Percentiles rank a stretch among this genome's conserved stretches.
Evolutionary conservation across 2,797 vertebrate species (phyloP).

Genomic region (Carcharodon carcharias): DNA sequence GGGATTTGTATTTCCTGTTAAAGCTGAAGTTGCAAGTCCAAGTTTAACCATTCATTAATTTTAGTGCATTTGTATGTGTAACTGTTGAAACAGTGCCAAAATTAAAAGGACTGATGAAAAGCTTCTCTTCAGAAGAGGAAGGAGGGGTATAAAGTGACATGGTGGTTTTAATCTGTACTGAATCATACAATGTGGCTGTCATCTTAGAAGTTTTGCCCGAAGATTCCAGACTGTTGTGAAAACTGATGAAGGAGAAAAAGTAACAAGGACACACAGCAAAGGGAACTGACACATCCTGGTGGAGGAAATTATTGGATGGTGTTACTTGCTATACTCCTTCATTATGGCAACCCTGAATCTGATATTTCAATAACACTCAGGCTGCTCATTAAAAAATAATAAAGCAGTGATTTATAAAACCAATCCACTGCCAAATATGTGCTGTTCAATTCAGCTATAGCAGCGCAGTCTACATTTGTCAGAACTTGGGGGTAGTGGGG

Average conservation of each 20-base stretch:
- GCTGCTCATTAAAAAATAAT: constrained; percentile 36
- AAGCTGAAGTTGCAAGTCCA: background rate
- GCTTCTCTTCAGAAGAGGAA: background rate
- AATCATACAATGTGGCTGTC: background rate
- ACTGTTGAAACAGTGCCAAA: background rate
- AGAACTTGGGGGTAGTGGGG: background rate
- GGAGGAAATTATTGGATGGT: constrained; percentile 10
- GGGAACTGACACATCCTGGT: constrained; percentile 14
- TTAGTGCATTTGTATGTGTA: background rate
- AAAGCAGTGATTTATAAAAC: constrained; percentile 23
- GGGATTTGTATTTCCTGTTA: background rate
- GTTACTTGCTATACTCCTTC: constrained; percentile 11
- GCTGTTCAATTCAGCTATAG: background rate
- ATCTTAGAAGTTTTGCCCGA: background rate
- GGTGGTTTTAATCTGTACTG: background rate
- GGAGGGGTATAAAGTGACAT: too few species aligned
- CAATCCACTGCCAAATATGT: constrained; percentile 12
- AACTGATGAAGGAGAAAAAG: background rate
- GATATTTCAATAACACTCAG: constrained; percentile 32
- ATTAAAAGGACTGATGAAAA: background rate
- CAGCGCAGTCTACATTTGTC: constrained; percentile 3
- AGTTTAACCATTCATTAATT: background rate
- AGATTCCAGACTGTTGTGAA: background rate
- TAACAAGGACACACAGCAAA: background rate
- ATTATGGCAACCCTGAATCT: constrained; percentile 23